Percentiles rank a stretch among this genome's conserved stretches.
These are phyloP conservation scores for Drosophila kanekoi DNA, from an alignment of 2,888 invertebrate genomes.

Conservation along the genomic window DNA sequence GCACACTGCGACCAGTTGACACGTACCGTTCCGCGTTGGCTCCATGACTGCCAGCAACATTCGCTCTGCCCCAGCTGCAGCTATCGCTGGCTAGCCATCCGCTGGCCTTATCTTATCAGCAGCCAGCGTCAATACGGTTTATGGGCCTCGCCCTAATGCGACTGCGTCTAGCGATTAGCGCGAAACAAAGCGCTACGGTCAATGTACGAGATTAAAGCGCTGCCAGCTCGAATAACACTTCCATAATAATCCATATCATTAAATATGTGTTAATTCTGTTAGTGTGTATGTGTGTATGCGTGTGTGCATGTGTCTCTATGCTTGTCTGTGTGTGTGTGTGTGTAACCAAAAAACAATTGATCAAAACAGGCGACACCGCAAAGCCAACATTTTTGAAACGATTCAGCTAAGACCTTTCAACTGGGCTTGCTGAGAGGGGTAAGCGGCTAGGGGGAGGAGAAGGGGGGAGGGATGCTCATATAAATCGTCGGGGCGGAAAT, in stretches of 20 bases:
- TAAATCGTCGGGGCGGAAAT: slow-evolving; percentile 32
- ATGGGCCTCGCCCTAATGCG: slow-evolving; percentile 9
- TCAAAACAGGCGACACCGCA: slow-evolving; percentile 16
- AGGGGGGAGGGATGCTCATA: slow-evolving; percentile 6
- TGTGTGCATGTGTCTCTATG: no score
- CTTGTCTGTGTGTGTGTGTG: slow-evolving; percentile 1
- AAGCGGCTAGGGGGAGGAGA: no score
- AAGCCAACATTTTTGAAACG: slow-evolving; percentile 20
- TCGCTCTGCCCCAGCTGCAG: not conserved
- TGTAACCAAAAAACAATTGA: slow-evolving; percentile 31
- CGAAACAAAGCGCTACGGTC: slow-evolving; percentile 27
- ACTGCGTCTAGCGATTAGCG: slow-evolving; percentile 27
- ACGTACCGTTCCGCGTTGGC: slow-evolving; percentile 43
- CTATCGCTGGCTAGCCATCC: slow-evolving; percentile 2
- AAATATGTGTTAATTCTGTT: no score
- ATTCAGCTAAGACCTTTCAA: no score
- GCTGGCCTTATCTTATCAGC: slow-evolving; percentile 44
- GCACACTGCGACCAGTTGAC: slow-evolving; percentile 22
- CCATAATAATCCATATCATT: not conserved
- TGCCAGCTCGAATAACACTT: slow-evolving; percentile 4
- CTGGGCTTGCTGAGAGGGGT: not conserved
- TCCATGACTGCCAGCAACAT: slow-evolving; percentile 46
- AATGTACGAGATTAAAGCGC: slow-evolving; percentile 45
- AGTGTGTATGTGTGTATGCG: no score
- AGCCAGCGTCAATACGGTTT: slow-evolving; percentile 7